Percentiles rank a stretch among this genome's conserved stretches.
phyloP scores from a whole-genome alignment of 2,888 invertebrate genomes.

The Teinopalpus imperialis region DNA sequence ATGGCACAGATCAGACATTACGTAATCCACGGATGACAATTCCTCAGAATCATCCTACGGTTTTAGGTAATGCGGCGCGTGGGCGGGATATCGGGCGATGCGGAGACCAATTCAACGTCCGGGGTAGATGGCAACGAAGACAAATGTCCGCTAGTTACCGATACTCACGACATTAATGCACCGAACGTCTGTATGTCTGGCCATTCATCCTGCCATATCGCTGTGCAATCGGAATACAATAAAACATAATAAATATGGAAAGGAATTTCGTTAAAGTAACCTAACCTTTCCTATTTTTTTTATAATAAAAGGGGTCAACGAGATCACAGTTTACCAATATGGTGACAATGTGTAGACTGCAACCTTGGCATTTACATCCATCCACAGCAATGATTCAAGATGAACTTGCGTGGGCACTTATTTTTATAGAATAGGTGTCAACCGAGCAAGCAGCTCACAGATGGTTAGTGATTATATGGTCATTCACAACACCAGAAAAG shows the following conservation, averaged over 20 bases:
- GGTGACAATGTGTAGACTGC: too few relatives aligned
- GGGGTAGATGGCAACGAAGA: slow-evolving; percentile 19
- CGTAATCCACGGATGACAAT: slow-evolving; percentile 58
- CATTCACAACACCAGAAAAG: too few relatives aligned
- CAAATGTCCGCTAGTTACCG: slow-evolving; percentile 8
- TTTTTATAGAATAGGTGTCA: too few relatives aligned
- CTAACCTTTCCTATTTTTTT: too few relatives aligned
- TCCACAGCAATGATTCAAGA: too few relatives aligned
- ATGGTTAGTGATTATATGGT: too few relatives aligned
- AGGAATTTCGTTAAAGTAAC: too few relatives aligned
- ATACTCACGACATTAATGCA: slow-evolving; percentile 11
- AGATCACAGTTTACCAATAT: too few relatives aligned
- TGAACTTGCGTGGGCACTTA: too few relatives aligned
- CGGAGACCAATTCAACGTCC: slow-evolving; percentile 2
- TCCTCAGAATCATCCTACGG: slow-evolving; percentile 19
- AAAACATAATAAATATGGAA: background rate
- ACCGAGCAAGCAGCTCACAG: too few relatives aligned
- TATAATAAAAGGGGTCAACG: too few relatives aligned
- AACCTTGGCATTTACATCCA: too few relatives aligned
- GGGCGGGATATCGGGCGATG: slow-evolving; percentile 11
- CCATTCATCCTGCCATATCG: slow-evolving; percentile 10
- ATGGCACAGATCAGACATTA: slow-evolving; percentile 42
- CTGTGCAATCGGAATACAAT: slow-evolving; percentile 1
- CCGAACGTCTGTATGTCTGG: background rate
- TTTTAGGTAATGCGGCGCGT: slow-evolving; percentile 15